phyloP scores from a whole-genome alignment of 1,140 invertebrate species.

The Sipha flava region DNA sequence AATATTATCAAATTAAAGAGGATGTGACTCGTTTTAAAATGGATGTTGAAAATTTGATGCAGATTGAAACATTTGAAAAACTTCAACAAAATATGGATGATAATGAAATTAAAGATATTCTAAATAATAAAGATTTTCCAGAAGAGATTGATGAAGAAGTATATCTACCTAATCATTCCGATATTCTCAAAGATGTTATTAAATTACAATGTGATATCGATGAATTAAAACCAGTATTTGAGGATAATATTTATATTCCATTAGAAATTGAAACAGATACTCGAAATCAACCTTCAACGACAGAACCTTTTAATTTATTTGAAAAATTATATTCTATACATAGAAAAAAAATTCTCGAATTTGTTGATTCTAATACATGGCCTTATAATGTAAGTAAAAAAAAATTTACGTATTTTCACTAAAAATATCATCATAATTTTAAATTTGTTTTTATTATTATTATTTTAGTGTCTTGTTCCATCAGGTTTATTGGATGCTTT shows the following conservation, averaged over 20 bases:
- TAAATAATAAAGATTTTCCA: background rate
- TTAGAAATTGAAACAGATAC: background rate
- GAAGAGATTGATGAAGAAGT: background rate
- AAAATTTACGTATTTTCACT: background rate
- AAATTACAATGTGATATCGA: background rate
- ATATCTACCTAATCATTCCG: background rate
- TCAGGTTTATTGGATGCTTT: slow-evolving; percentile 14
- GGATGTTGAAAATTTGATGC: background rate
- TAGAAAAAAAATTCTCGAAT: background rate
- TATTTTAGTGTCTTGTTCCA: slow-evolving; percentile 1
- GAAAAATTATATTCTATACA: background rate
- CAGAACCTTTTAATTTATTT: background rate
- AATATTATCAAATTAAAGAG: background rate
- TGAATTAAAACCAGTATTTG: slow-evolving; percentile 3
- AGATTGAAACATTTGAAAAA: background rate
- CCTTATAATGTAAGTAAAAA: background rate
- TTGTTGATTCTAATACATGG: background rate
- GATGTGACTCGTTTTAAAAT: background rate
- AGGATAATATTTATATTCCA: background rate
- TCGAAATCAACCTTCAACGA: background rate
- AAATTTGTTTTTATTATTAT: background rate
- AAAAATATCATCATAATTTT: background rate
- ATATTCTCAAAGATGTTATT: background rate
- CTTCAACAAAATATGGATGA: background rate
- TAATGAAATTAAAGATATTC: background rate